Evolutionary conservation across 2,888 invertebrate species (phyloP).

Genomic region (Blastobasis adustella): DNA sequence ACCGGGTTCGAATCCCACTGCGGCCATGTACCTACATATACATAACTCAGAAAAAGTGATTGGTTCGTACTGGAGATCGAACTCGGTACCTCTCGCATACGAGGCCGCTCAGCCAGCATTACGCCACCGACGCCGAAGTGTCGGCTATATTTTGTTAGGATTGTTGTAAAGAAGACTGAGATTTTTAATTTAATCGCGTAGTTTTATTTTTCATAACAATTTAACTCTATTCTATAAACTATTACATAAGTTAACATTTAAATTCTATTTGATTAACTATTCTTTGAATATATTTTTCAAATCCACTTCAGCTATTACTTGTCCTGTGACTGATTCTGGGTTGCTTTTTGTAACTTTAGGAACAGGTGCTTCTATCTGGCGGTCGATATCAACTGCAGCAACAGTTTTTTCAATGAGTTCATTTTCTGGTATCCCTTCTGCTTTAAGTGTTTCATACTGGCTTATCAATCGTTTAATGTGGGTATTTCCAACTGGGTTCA

Average conservation of each 20-base stretch:
- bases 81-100: too few relatives aligned
- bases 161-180: too few relatives aligned
- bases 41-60: too few relatives aligned
- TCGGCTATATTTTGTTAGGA: too few relatives aligned
- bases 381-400: constrained; percentile 33
- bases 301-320: constrained; percentile 42
- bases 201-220: too few relatives aligned
- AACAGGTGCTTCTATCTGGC: constrained; percentile 24
- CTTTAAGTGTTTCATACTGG: constrained; percentile 75
- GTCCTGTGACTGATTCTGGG: constrained; percentile 38
- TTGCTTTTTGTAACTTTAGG: constrained; percentile 25
- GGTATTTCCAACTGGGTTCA: constrained; percentile 64
- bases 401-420: constrained; percentile 60
- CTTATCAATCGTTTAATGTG: constrained; percentile 77
- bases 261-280: constrained; percentile 9
- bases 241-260: background rate
- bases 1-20: too few relatives aligned
- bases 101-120: too few relatives aligned
- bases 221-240: background rate
- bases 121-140: too few relatives aligned
- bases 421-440: constrained; percentile 68
- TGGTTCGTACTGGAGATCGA: too few relatives aligned
- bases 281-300: constrained; percentile 51
- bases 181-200: too few relatives aligned
- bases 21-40: too few relatives aligned